A percentile compares a stretch with the other conserved stretches of the same genome.
Conservation (phyloP, 2,888 invertebrate species). For the Crioceris asparagi region DNA sequence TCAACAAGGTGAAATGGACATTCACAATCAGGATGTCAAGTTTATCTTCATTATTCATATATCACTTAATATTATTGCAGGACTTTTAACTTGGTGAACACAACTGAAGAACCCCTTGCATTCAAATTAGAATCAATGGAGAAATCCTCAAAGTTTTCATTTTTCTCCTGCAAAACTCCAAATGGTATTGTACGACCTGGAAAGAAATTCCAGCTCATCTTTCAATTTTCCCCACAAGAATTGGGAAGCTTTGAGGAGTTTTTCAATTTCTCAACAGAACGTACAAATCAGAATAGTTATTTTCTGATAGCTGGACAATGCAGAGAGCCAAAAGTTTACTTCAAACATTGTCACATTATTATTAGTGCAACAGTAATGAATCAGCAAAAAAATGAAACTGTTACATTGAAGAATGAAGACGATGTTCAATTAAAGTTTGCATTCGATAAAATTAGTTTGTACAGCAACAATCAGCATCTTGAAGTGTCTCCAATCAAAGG, state of each 20-base stretch:
- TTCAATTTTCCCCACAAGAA: conserved; percentile 52
- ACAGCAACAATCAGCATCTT: conserved; percentile 44
- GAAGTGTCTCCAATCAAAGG: conserved; percentile 43
- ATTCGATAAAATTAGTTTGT: conserved; percentile 44
- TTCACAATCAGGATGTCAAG: not conserved
- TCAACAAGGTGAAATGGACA: conserved; percentile 20
- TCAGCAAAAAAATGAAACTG: conserved; percentile 37
- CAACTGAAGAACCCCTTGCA: conserved; percentile 48
- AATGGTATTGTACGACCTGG: conserved; percentile 51
- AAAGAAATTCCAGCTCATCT: conserved; percentile 47
- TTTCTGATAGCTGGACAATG: conserved; percentile 55
- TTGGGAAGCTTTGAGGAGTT: conserved; percentile 51
- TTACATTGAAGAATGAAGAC: conserved; percentile 47
- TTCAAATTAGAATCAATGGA: conserved; percentile 21
- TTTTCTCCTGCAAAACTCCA: conserved; percentile 47
- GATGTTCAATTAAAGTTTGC: conserved; percentile 41
- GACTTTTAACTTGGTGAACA: conserved; percentile 54
- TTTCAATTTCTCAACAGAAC: conserved; percentile 42
- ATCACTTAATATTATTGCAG: conserved; percentile 35
- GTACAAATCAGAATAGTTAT: too few relatives aligned
- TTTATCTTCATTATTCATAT: not conserved
- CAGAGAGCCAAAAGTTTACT: conserved; percentile 50
- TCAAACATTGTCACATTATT: conserved; percentile 47
- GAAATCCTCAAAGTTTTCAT: conserved; percentile 23
- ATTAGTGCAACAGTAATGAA: conserved; percentile 53